phyloP scores from a whole-genome alignment of 92 coral and sea anemone species.

The Epizoanthus scotinus region DNA sequence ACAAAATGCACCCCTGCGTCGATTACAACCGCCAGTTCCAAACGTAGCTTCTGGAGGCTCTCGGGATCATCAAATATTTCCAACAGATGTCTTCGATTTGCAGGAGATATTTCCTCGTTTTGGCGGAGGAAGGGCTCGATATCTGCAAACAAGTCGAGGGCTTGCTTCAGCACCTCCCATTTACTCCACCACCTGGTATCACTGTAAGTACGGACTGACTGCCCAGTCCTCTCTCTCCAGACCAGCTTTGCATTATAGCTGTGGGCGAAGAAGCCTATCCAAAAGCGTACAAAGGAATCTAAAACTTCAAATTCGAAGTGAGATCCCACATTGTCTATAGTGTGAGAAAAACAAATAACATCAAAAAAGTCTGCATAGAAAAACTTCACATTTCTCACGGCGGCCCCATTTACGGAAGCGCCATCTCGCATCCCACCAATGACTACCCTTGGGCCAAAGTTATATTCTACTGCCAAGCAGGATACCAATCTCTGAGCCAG shows the following conservation, averaged over 20 bases:
- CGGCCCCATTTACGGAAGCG: constrained; percentile 50
- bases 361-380: constrained; percentile 49
- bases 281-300: constrained; percentile 45
- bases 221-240: constrained; percentile 38
- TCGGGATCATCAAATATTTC: not conserved
- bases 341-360: no score
- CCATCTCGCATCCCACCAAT: constrained; percentile 55
- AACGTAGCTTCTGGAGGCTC: constrained; percentile 36
- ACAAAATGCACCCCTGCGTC: constrained; percentile 65
- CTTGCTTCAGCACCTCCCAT: no score
- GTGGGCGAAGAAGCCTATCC: constrained; percentile 54
- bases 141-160: no score
- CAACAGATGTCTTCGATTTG: no score
- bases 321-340: constrained; percentile 45
- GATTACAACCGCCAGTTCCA: constrained; percentile 57
- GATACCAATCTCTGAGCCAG: constrained; percentile 52
- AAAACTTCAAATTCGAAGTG: constrained; percentile 52
- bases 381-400: constrained; percentile 49
- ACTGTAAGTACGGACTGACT: constrained; percentile 27
- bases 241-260: constrained; percentile 44
- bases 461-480: constrained; percentile 48
- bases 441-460: constrained; percentile 39
- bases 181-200: constrained; percentile 13
- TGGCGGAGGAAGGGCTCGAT: no score
- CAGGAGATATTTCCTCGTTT: no score